These are phyloP conservation scores for Samia ricini DNA, from an alignment of 1,140 invertebrate species.

Conservation along the genomic window DNA sequence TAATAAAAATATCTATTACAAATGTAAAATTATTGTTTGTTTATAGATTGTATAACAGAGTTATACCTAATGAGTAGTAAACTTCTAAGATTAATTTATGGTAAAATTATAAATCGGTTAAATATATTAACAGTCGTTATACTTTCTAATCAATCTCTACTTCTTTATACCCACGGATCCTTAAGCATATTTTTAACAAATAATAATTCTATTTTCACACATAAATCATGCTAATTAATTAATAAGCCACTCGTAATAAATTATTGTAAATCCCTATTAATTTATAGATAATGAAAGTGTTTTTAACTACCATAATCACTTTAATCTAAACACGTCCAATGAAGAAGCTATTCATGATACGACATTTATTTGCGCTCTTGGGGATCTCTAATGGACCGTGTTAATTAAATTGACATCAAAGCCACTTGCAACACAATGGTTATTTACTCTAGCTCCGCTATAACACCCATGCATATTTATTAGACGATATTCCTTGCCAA, in stretches of 20 bases:
- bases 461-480: constrained; percentile 23
- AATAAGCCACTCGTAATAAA: neutral
- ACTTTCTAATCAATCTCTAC: no score
- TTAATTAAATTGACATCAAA: constrained; percentile 45
- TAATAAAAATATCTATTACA: no score
- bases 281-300: neutral
- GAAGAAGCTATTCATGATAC: constrained; percentile 32
- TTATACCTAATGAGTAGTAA: no score
- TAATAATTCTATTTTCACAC: no score
- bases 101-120: no score
- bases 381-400: constrained; percentile 33
- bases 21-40: no score
- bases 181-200: no score
- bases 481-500: neutral
- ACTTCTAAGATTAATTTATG: no score
- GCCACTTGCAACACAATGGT: constrained; percentile 28
- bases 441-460: constrained; percentile 14
- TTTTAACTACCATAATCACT: neutral
- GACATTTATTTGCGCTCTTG: constrained; percentile 36
- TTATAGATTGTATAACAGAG: no score
- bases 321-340: constrained; percentile 21
- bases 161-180: no score
- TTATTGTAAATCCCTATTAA: neutral
- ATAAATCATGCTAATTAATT: neutral
- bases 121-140: no score